Evolutionary conservation across 2,113 vertebrate species (phyloP).

Genomic region (Psittacula cyanocephala): DNA sequence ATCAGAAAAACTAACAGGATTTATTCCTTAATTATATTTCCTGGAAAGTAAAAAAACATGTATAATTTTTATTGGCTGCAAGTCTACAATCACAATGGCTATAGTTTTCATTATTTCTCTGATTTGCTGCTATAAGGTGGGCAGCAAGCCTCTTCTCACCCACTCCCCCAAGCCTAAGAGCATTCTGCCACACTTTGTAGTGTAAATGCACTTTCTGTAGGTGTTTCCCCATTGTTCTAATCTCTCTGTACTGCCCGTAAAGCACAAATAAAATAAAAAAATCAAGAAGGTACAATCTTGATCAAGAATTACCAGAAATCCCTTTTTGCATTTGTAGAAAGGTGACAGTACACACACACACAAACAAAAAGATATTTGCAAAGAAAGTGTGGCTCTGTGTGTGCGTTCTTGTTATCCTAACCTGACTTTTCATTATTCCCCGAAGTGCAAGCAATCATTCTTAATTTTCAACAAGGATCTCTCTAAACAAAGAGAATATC

Average conservation of each 20-base stretch:
- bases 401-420: background rate
- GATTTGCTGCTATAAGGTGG: background rate
- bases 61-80: constrained; percentile 28
- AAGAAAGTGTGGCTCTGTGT: background rate
- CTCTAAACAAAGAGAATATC: background rate
- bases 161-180: background rate
- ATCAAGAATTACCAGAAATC: background rate
- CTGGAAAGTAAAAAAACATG: constrained; percentile 5
- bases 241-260: background rate
- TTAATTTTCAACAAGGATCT: constrained; percentile 29
- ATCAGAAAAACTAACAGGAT: constrained; percentile 18
- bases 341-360: background rate
- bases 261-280: background rate
- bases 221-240: background rate
- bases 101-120: background rate
- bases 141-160: background rate
- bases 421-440: background rate
- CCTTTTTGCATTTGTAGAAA: background rate
- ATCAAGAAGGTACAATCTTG: background rate
- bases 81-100: background rate
- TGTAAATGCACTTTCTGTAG: background rate
- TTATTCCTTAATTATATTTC: constrained; percentile 55
- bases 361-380: background rate
- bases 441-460: constrained; percentile 2
- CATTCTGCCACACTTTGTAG: background rate